Evolutionary conservation across 92 coral and sea anemone genomes (phyloP).

Genomic region (Zoanthus gigantus): DNA sequence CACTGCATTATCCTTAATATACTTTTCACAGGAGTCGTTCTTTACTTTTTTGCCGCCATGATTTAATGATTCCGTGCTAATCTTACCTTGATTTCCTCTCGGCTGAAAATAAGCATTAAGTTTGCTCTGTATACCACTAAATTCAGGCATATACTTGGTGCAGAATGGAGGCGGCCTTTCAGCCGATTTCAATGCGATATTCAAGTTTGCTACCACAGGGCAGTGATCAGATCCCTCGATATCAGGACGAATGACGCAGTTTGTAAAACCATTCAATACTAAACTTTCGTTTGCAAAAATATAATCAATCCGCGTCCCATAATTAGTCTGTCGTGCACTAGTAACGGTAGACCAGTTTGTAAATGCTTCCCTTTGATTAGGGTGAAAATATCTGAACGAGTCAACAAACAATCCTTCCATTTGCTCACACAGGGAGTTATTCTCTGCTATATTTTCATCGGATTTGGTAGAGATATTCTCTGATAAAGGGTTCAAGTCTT

Average conservation of each 20-base stretch:
- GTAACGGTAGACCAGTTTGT: constrained; percentile 97
- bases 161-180: constrained; percentile 81
- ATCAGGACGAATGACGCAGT: constrained; percentile 85
- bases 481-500: constrained; percentile 10
- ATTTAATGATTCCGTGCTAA: background rate
- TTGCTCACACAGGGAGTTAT: constrained; percentile 32
- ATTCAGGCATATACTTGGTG: constrained; percentile 95
- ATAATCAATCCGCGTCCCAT: constrained; percentile 94
- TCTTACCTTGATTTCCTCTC: constrained; percentile 41
- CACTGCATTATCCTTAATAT: constrained; percentile 9
- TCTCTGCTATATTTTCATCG: background rate
- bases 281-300: constrained; percentile 78
- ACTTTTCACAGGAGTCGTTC: background rate
- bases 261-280: constrained; percentile 70
- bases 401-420: constrained; percentile 67
- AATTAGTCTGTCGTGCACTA: constrained; percentile 95
- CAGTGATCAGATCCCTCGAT: constrained; percentile 98
- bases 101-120: constrained; percentile 77
- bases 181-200: constrained; percentile 59
- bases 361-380: constrained; percentile 79
- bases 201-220: constrained; percentile 90
- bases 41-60: background rate
- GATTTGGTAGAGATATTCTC: background rate
- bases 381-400: constrained; percentile 85
- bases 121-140: constrained; percentile 91